Conservation (phyloP, 2,113 vertebrate species). For the Mus spicilegus region DNA sequence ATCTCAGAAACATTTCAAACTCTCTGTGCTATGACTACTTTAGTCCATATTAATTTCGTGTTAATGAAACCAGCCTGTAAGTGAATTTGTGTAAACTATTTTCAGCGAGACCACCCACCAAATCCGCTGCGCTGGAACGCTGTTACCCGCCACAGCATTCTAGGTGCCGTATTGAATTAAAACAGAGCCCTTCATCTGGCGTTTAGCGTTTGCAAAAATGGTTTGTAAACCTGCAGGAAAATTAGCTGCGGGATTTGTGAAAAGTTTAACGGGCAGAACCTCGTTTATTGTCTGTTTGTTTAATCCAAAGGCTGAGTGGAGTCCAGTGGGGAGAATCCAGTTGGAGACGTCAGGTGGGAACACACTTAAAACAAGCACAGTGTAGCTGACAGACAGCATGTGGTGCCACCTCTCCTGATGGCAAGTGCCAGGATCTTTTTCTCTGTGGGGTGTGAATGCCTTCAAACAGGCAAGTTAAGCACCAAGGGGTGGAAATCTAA, state of each 20-base stretch:
- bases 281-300: slow-evolving; percentile 16
- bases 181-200: slow-evolving; percentile 42
- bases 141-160: background rate
- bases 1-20: slow-evolving; percentile 18
- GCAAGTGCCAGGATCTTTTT: background rate
- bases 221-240: slow-evolving; percentile 50
- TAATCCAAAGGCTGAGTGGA: slow-evolving; percentile 22
- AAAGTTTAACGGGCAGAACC: slow-evolving; percentile 46
- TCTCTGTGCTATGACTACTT: slow-evolving; percentile 49
- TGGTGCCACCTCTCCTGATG: background rate
- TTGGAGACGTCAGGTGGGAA: background rate
- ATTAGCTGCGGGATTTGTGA: slow-evolving; percentile 39
- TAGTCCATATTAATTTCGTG: slow-evolving; percentile 59
- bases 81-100: slow-evolving; percentile 52
- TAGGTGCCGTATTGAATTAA: slow-evolving; percentile 65
- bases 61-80: slow-evolving; percentile 70
- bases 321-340: background rate
- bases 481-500: background rate
- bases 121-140: slow-evolving; percentile 44
- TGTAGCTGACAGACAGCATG: background rate
- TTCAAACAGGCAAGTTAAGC: slow-evolving; percentile 21
- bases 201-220: slow-evolving; percentile 52
- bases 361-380: background rate
- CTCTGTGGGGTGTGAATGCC: background rate
- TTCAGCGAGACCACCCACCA: slow-evolving; percentile 60